Conservation (phyloP, 1,140 invertebrate genomes). For the Pachyrhynchus sulphureomaculatus region DNA sequence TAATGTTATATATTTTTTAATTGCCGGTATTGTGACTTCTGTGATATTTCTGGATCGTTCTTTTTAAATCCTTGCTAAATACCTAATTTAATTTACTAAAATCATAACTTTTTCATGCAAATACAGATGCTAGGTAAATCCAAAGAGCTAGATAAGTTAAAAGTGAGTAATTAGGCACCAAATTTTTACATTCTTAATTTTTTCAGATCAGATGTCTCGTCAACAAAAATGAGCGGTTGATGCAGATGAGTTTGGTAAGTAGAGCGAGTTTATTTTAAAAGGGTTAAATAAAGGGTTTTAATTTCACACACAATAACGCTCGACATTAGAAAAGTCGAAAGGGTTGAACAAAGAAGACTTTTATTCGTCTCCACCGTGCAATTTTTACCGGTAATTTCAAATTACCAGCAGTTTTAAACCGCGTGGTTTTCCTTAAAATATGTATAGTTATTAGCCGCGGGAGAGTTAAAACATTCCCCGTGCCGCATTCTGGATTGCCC, state of each 20-base stretch:
- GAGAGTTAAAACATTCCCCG: conserved; percentile 22
- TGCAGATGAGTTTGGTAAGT: conserved; percentile 14
- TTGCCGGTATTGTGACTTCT: no score
- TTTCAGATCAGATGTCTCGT: not conserved
- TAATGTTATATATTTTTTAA: no score
- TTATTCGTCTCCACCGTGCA: conserved; percentile 40
- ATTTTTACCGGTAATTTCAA: conserved; percentile 45
- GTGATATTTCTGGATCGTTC: no score
- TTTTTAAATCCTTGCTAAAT: no score
- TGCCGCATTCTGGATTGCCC: conserved; percentile 15
- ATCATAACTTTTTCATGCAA: no score
- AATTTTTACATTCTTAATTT: no score
- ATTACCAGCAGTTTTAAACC: conserved; percentile 44
- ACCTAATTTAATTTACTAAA: no score
- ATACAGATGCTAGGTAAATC: no score
- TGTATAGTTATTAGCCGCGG: conserved; percentile 37
- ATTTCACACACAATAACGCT: conserved; percentile 50
- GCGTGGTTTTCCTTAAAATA: conserved; percentile 38
- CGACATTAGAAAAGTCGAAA: conserved; percentile 39
- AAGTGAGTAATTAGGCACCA: no score
- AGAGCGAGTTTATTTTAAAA: conserved; percentile 24
- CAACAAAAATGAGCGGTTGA: conserved; percentile 2
- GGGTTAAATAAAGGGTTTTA: conserved; percentile 42
- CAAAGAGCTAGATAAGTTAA: no score
- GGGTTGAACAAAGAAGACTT: conserved; percentile 38